Evolutionary conservation across 2,888 invertebrate species (phyloP).

Genomic region (Sclerodermus sp.): DNA sequence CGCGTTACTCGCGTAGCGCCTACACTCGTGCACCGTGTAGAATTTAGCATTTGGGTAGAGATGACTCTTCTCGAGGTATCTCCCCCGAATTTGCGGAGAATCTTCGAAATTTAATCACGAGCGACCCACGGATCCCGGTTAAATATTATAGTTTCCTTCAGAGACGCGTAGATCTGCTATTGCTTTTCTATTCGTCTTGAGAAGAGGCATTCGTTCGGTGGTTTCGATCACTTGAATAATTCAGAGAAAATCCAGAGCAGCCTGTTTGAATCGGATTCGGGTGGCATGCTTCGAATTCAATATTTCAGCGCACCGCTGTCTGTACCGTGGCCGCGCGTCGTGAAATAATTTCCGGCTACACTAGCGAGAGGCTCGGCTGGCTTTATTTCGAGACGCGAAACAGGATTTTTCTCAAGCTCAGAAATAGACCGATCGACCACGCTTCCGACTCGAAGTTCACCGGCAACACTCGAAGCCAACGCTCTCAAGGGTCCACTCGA

Average conservation of each 20-base stretch:
- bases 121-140: neutral
- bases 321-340: neutral
- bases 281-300: too few species aligned
- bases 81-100: neutral
- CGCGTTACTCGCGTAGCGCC: neutral
- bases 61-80: too few species aligned
- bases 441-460: constrained; percentile 18
- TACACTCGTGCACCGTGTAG: too few species aligned
- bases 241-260: too few species aligned
- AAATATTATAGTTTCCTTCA: too few species aligned
- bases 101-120: neutral
- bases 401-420: constrained; percentile 22
- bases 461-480: constrained; percentile 19
- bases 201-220: too few species aligned
- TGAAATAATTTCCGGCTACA: neutral
- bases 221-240: too few species aligned
- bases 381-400: constrained; percentile 37
- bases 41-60: too few species aligned
- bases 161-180: too few species aligned
- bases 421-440: constrained; percentile 18
- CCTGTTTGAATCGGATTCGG: too few species aligned
- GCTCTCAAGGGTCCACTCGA: constrained; percentile 17
- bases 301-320: too few species aligned
- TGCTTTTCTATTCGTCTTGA: too few species aligned
- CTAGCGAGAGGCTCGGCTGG: constrained; percentile 20